Evolutionary conservation across 2,888 invertebrate species (phyloP).

Genomic region (Epinotia brunnichana): DNA sequence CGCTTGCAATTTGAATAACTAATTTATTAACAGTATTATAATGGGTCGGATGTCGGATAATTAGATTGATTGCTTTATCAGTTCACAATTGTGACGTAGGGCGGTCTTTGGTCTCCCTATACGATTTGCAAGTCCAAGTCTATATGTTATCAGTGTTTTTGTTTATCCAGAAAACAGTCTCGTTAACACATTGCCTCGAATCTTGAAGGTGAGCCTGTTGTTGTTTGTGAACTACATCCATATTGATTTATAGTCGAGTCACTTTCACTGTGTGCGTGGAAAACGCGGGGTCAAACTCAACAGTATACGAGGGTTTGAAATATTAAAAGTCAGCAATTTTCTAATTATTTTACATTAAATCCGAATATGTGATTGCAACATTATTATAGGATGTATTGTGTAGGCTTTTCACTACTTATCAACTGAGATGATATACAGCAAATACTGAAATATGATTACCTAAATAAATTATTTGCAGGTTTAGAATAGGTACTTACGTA

Average conservation of each 20-base stretch:
- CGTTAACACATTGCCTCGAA: not conserved
- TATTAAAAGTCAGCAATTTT: not conserved
- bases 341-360: too few relatives aligned
- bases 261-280: constrained; percentile 33
- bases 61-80: constrained; percentile 24
- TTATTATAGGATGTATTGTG: too few relatives aligned
- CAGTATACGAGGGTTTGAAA: constrained; percentile 1
- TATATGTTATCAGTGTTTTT: constrained; percentile 19
- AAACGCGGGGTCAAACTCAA: constrained; percentile 28
- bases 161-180: not conserved
- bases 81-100: not conserved
- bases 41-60: not conserved
- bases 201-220: constrained; percentile 19
- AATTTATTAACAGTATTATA: not conserved
- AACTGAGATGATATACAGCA: too few relatives aligned
- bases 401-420: too few relatives aligned
- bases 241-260: constrained; percentile 38
- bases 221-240: constrained; percentile 41
- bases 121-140: constrained; percentile 11
- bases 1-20: not conserved
- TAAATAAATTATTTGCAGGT: too few relatives aligned
- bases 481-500: too few relatives aligned
- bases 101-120: constrained; percentile 12
- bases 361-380: too few relatives aligned
- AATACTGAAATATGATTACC: too few relatives aligned